phyloP scores from a whole-genome alignment of 2,888 invertebrate species.

The Colostygia pectinataria region DNA sequence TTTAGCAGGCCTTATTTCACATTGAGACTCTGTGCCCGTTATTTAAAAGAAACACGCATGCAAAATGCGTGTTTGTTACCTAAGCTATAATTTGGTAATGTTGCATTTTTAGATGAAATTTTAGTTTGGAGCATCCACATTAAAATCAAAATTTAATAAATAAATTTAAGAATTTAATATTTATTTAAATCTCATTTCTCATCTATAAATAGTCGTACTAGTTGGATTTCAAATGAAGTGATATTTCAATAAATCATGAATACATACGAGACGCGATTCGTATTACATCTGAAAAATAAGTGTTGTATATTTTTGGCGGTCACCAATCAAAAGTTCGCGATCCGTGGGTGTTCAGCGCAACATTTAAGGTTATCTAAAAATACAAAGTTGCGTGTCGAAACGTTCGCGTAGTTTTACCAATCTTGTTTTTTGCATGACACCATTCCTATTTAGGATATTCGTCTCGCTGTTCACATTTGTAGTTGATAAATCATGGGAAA shows the following conservation, averaged over 20 bases:
- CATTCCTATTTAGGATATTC: constrained; percentile 12
- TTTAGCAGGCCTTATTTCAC: too few relatives aligned
- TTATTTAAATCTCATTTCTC: too few relatives aligned
- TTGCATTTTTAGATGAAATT: too few relatives aligned
- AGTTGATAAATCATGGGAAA: not conserved
- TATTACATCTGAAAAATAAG: constrained; percentile 26
- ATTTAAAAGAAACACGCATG: too few relatives aligned
- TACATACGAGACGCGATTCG: constrained; percentile 15
- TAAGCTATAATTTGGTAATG: too few relatives aligned
- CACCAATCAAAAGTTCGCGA: constrained; percentile 44
- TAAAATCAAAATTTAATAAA: too few relatives aligned
- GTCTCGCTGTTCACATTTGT: not conserved
- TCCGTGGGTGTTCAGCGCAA: constrained; percentile 53
- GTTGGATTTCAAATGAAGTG: not conserved
- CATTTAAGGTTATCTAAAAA: constrained; percentile 65
- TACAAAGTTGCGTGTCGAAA: constrained; percentile 51
- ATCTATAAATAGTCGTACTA: not conserved
- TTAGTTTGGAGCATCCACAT: too few relatives aligned
- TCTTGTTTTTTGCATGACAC: constrained; percentile 18
- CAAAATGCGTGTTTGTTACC: too few relatives aligned
- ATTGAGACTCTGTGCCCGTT: too few relatives aligned
- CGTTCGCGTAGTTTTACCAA: constrained; percentile 23
- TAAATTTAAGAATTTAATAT: too few relatives aligned
- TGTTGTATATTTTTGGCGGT: constrained; percentile 37
- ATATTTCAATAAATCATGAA: not conserved